Conservation (phyloP, 2,888 invertebrate genomes). For the Dexiosoma caninum region DNA sequence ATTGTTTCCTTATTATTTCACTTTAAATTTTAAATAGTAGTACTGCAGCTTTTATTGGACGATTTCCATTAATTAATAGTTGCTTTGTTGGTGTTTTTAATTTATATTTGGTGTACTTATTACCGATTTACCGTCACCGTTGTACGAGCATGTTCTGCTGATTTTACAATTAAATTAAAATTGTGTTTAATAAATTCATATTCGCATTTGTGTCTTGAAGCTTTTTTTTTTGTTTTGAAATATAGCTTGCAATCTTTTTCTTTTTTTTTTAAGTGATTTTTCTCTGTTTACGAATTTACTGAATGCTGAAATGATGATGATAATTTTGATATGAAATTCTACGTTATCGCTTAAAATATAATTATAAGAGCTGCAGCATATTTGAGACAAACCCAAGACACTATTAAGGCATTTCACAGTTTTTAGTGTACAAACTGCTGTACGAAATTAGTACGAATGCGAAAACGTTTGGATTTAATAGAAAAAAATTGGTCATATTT, state of each 20-base stretch:
- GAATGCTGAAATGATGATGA: conserved; percentile 29
- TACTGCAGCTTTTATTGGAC: neutral
- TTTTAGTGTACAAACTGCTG: too few relatives aligned
- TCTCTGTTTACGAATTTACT: conserved; percentile 35
- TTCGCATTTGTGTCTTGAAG: conserved; percentile 15
- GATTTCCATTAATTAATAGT: neutral
- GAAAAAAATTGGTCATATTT: too few relatives aligned
- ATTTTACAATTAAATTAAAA: conserved; percentile 35
- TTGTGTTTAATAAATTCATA: neutral
- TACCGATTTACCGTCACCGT: conserved; percentile 2
- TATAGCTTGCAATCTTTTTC: neutral
- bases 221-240: conserved; percentile 13
- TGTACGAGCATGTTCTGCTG: too few relatives aligned
- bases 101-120: conserved; percentile 7
- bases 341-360: conserved; percentile 47
- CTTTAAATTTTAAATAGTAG: neutral
- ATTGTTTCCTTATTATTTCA: neutral
- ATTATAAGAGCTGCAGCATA: conserved; percentile 19
- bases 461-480: too few relatives aligned
- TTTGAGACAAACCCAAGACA: conserved; percentile 9
- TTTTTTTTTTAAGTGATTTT: neutral
- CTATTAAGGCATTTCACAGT: conserved; percentile 24
- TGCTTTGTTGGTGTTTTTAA: conserved; percentile 1
- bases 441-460: too few relatives aligned
- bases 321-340: conserved; percentile 39